Evolutionary conservation across 2,888 invertebrate genomes (phyloP).

Genomic region (Melipona bicolor): DNA sequence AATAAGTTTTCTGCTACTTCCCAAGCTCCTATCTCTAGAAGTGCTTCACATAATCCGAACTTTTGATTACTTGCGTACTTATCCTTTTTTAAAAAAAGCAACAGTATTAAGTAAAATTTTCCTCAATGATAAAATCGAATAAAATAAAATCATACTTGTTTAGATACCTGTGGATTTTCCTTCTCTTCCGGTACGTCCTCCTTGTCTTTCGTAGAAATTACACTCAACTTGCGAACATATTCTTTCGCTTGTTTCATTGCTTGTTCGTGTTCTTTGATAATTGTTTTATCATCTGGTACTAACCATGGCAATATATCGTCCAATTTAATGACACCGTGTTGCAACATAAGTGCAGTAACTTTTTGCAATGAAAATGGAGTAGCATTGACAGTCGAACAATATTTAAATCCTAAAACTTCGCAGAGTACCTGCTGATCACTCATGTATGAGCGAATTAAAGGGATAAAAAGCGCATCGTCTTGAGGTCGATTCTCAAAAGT

Average conservation of each 20-base stretch:
- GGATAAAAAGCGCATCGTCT: slow-evolving; percentile 92
- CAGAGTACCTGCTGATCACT: slow-evolving; percentile 94
- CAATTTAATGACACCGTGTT: slow-evolving; percentile 93
- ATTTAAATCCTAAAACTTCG: slow-evolving; percentile 97
- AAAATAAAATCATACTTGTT: background rate
- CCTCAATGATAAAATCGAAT: background rate
- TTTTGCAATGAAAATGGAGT: slow-evolving; percentile 94
- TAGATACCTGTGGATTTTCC: slow-evolving; percentile 87
- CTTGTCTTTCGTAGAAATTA: slow-evolving; percentile 92
- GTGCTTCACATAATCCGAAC: slow-evolving; percentile 95
- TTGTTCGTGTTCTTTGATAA: slow-evolving; percentile 92
- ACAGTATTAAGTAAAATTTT: background rate
- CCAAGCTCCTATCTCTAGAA: slow-evolving; percentile 96
- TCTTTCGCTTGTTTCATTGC: slow-evolving; percentile 93
- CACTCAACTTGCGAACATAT: slow-evolving; percentile 93
- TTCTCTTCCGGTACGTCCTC: slow-evolving; percentile 89
- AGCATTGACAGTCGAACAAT: slow-evolving; percentile 86
- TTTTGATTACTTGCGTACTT: slow-evolving; percentile 93
- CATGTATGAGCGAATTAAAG: slow-evolving; percentile 94
- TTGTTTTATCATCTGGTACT: slow-evolving; percentile 92
- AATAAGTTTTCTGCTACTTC: slow-evolving; percentile 92
- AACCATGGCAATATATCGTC: slow-evolving; percentile 97
- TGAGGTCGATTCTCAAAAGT: slow-evolving; percentile 96
- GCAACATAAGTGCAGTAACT: slow-evolving; percentile 95
- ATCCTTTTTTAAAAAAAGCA: slow-evolving; percentile 73